Evolutionary conservation across 1,140 invertebrate genomes (phyloP), one percentile per base, ranked within the genome.

Genomic region (Drosophila albomicans): DNA sequence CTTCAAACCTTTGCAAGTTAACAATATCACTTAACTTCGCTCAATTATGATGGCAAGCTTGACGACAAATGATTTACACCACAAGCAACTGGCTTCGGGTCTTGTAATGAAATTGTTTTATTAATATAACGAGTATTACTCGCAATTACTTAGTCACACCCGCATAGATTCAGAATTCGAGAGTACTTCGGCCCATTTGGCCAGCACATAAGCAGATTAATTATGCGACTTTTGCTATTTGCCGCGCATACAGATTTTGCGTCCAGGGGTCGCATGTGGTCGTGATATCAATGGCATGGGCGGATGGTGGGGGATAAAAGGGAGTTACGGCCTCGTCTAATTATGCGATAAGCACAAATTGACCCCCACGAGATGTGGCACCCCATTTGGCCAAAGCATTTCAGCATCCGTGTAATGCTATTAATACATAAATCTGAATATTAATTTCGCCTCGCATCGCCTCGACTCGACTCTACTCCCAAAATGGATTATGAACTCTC

Each of bases 351-450:
- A 87, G 78, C 82, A 77, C 75, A 86, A 85, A 85, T 86, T 86
- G 82, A 82, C 82, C 82, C 78, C 28, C 7, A 28, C 57, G 57
- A 64, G 49, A 63, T 73, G 38, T 58, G 48, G 71, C 65, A 62
- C 8, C 48, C 51, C 30, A 71, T 69, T 72, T 72, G 16, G 62
- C 2, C 28, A 3, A 16, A 56, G 58, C 54, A 43, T 30, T 25
- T 28, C 11, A 48, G 43, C 43, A 56, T 30, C 32, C 69, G 49
- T 74, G 51, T 74, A 79, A 87, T 86, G 79, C 79, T 86, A 86
- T 86, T 86, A 87, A 87, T 87, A 87, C 82, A 86, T 86, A 87
- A 86, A 86, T 86, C 82, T 82, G 82, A 87, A 86, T 86, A 86
- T 86, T 86, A 86, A 86, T 86, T 87, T 73, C 58, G 67, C 49